A percentile compares a stretch with the other conserved stretches of the same genome.
Evolutionary conservation across 2,113 vertebrate genomes (phyloP).

Genomic region (Leptobrachium ailaonicum): DNA sequence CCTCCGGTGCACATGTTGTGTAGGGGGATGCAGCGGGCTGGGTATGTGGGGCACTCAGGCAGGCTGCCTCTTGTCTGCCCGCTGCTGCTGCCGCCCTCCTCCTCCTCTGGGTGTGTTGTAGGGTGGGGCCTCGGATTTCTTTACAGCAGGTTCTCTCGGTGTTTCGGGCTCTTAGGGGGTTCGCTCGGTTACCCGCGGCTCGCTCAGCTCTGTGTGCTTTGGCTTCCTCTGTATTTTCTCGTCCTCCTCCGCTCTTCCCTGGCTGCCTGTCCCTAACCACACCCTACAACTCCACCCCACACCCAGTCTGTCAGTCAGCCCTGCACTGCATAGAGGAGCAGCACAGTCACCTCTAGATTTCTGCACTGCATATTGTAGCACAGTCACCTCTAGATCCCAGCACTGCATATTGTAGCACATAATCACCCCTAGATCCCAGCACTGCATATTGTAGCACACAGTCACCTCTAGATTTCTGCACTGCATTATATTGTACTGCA

Average conservation of each 20-base stretch:
- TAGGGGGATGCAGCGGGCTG: background rate
- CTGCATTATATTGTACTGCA: too few relatives aligned
- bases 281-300: slow-evolving; percentile 66
- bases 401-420: too few relatives aligned
- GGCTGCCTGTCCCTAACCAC: slow-evolving; percentile 59
- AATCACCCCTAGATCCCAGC: too few relatives aligned
- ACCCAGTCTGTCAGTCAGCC: slow-evolving; percentile 62
- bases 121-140: slow-evolving; percentile 21
- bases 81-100: background rate
- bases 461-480: too few relatives aligned
- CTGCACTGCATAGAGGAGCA: slow-evolving; percentile 50
- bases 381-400: too few relatives aligned
- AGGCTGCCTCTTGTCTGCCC: too few relatives aligned
- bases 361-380: too few relatives aligned
- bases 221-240: slow-evolving; percentile 44
- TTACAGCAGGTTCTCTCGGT: background rate
- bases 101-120: slow-evolving; percentile 22
- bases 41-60: background rate
- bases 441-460: too few relatives aligned
- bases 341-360: slow-evolving; percentile 26
- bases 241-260: slow-evolving; percentile 54
- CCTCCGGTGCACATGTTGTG: background rate
- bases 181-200: too few relatives aligned
- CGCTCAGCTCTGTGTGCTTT: background rate
- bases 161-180: background rate